phyloP scores from a whole-genome alignment of 2,888 invertebrate species.

The Macaria liturata region DNA sequence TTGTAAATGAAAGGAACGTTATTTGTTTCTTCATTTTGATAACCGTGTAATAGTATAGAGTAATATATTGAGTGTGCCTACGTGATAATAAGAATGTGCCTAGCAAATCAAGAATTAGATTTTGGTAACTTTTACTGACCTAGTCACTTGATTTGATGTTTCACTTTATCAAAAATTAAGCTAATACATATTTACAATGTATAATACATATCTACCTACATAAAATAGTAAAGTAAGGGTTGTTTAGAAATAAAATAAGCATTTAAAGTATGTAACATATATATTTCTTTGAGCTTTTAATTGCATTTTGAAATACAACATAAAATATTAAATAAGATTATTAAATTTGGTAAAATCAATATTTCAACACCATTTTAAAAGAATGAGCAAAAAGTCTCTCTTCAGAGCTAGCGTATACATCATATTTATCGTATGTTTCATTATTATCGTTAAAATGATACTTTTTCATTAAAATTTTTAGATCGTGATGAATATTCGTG shows the following conservation, averaged over 20 bases:
- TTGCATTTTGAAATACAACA: conserved; percentile 93
- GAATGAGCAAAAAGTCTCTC: conserved; percentile 86
- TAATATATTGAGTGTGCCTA: no score
- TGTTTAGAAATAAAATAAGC: conserved; percentile 67
- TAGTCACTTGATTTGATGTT: no score
- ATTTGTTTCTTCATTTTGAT: no score
- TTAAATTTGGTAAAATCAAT: conserved; percentile 89
- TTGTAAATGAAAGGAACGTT: no score
- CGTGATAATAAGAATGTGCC: no score
- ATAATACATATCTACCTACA: not conserved
- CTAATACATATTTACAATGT: no score
- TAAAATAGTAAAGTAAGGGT: conserved; percentile 15
- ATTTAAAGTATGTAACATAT: conserved; percentile 89
- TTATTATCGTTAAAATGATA: conserved; percentile 85
- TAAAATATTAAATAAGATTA: conserved; percentile 92
- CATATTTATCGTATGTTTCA: conserved; percentile 85
- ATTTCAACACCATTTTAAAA: conserved; percentile 80
- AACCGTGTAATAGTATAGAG: no score
- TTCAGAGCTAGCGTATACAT: conserved; percentile 90
- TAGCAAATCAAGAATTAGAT: no score
- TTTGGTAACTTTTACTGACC: no score
- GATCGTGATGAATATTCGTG: conserved; percentile 54
- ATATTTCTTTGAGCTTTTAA: conserved; percentile 94
- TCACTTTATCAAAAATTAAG: no score
- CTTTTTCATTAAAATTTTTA: conserved; percentile 66